Conservation (phyloP, 1,140 invertebrate genomes). For the Drosophila parvula region DNA sequence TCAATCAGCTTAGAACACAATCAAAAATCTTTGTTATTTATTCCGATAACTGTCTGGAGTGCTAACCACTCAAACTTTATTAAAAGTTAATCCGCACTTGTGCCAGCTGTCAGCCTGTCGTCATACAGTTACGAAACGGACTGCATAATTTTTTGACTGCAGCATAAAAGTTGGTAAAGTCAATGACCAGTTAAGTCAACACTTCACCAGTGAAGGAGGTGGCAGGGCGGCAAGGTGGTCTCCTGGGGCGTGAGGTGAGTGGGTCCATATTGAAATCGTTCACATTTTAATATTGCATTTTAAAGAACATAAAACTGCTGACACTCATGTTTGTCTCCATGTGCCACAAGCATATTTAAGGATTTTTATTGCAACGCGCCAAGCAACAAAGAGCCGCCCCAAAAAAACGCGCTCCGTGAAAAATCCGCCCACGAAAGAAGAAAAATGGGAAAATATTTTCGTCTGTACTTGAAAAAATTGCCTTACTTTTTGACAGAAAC, state of each 20-base stretch:
- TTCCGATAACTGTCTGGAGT: slow-evolving; percentile 5
- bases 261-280: slow-evolving; percentile 43
- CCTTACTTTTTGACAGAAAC: background rate
- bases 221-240: slow-evolving; percentile 1
- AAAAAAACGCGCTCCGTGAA: slow-evolving; percentile 54
- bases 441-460: slow-evolving; percentile 23
- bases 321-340: slow-evolving; percentile 51
- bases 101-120: slow-evolving; percentile 23
- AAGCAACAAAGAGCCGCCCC: slow-evolving; percentile 43
- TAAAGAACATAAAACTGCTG: slow-evolving; percentile 59
- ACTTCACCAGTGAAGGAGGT: slow-evolving; percentile 27
- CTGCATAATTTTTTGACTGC: slow-evolving; percentile 77
- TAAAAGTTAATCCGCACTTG: slow-evolving; percentile 26
- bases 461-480: background rate
- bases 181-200: slow-evolving; percentile 82
- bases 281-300: slow-evolving; percentile 70
- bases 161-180: slow-evolving; percentile 73
- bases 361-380: slow-evolving; percentile 45
- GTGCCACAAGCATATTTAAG: slow-evolving; percentile 56
- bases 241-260: background rate
- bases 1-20: slow-evolving; percentile 5
- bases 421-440: slow-evolving; percentile 33
- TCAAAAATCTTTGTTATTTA: slow-evolving; percentile 7
- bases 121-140: slow-evolving; percentile 46
- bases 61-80: slow-evolving; percentile 9